Conservation (phyloP, 2,113 vertebrate genomes). For the Alectura lathami region DNA sequence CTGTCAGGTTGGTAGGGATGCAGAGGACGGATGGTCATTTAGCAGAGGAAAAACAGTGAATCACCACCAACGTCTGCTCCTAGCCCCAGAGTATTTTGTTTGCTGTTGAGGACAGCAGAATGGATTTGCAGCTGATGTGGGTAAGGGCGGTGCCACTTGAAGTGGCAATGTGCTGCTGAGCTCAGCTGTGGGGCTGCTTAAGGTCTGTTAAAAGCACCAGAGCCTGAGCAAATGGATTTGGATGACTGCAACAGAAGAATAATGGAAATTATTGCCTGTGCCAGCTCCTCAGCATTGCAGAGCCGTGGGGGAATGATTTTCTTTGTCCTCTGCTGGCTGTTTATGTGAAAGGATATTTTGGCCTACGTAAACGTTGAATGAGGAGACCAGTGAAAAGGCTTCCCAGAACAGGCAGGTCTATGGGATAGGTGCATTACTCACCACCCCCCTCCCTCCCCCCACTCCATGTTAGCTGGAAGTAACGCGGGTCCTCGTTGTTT, state of each 20-base stretch:
- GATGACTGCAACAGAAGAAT: not conserved
- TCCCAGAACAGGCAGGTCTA: not conserved
- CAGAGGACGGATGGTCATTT: conserved; percentile 3
- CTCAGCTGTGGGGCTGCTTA: not conserved
- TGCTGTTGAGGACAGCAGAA: not conserved
- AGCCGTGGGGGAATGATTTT: not conserved
- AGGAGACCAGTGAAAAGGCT: not conserved
- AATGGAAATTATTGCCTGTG: not conserved
- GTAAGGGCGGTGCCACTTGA: not conserved
- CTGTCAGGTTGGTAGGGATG: not conserved
- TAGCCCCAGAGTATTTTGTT: not conserved
- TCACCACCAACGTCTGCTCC: rapidly evolving
- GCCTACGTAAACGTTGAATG: not conserved
- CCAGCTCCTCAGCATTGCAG: not conserved
- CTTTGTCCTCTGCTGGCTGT: not conserved
- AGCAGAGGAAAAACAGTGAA: not conserved
- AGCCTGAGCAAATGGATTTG: not conserved
- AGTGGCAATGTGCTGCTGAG: not conserved
- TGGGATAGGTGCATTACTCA: not conserved
- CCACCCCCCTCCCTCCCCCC: too few relatives aligned
- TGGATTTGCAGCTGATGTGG: not conserved
- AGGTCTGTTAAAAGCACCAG: not conserved
- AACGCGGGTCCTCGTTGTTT: not conserved
- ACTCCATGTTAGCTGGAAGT: not conserved
- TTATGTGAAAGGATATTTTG: not conserved